Percentiles rank a stretch among this genome's conserved stretches.
Conservation (phyloP, 37 sponge, comb jelly and placozoan genomes). For the Theonella swinhoei region DNA sequence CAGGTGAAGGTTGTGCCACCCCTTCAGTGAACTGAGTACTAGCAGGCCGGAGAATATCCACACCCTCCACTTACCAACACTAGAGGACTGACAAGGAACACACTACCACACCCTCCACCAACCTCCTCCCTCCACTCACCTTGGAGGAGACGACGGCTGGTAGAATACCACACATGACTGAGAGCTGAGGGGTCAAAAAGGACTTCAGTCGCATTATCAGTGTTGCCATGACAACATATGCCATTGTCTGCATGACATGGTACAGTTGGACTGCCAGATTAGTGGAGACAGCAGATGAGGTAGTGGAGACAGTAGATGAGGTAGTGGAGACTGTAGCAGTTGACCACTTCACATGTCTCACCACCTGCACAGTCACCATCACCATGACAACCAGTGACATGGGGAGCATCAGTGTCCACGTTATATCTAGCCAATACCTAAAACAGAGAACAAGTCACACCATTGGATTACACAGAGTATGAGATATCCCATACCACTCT, state of each 20-base stretch:
- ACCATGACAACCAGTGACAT: neutral
- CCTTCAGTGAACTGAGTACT: slow-evolving; percentile 36
- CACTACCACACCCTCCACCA: neutral
- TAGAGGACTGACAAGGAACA: neutral
- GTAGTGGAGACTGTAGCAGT: neutral
- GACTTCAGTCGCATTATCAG: slow-evolving; percentile 95
- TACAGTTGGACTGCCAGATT: slow-evolving; percentile 19
- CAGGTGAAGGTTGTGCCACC: slow-evolving; percentile 46
- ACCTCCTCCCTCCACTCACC: too few relatives aligned
- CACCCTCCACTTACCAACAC: slow-evolving; percentile 3
- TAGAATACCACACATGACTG: slow-evolving; percentile 49
- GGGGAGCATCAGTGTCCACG: neutral
- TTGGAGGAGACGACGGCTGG: too few relatives aligned
- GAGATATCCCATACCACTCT: too few relatives aligned
- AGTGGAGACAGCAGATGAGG: neutral
- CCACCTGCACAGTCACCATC: neutral
- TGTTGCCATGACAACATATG: slow-evolving; percentile 76
- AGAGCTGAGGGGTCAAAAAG: slow-evolving; percentile 90
- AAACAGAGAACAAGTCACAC: too few relatives aligned
- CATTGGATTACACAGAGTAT: too few relatives aligned
- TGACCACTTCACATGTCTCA: neutral
- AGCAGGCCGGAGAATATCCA: slow-evolving; percentile 35
- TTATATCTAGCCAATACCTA: neutral
- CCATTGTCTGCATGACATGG: slow-evolving; percentile 69
- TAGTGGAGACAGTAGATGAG: neutral